These are phyloP conservation scores for Gobiocypris rarus DNA, from an alignment of 2,113 vertebrate genomes.

Conservation along the genomic window DNA sequence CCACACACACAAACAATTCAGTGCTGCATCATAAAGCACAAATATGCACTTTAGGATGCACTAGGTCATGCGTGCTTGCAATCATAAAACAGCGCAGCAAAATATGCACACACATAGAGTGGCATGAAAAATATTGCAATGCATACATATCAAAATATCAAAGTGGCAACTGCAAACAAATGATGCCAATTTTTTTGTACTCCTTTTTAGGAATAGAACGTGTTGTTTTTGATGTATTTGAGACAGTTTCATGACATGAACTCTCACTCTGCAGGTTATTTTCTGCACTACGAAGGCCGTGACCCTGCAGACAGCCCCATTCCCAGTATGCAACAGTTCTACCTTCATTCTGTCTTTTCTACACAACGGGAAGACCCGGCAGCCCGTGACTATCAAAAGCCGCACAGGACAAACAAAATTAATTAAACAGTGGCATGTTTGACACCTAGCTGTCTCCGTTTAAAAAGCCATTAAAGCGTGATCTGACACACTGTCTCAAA, in stretches of 20 bases:
- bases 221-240: conserved; percentile 1
- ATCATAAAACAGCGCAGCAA: not conserved
- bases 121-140: not conserved
- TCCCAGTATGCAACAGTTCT: conserved; percentile 46
- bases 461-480: conserved; percentile 74
- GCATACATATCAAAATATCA: not conserved
- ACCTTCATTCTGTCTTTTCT: conserved; percentile 54
- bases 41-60: conserved; percentile 8
- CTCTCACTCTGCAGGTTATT: conserved; percentile 6
- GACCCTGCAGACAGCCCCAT: conserved; percentile 22
- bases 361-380: conserved; percentile 66
- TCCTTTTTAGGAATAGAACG: not conserved
- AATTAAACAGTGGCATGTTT: conserved; percentile 79
- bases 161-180: not conserved
- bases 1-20: conserved; percentile 47
- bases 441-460: conserved; percentile 78
- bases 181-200: not conserved
- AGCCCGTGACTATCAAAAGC: conserved; percentile 75
- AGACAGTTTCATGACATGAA: conserved; percentile 9
- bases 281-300: conserved; percentile 18
- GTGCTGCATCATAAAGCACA: conserved; percentile 38
- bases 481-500: conserved; percentile 68
- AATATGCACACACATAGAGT: not conserved
- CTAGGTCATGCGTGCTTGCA: conserved; percentile 29
- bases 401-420: conserved; percentile 81